phyloP scores from a whole-genome alignment of 2,113 vertebrate genomes.

The Cebidichthys violaceus region DNA sequence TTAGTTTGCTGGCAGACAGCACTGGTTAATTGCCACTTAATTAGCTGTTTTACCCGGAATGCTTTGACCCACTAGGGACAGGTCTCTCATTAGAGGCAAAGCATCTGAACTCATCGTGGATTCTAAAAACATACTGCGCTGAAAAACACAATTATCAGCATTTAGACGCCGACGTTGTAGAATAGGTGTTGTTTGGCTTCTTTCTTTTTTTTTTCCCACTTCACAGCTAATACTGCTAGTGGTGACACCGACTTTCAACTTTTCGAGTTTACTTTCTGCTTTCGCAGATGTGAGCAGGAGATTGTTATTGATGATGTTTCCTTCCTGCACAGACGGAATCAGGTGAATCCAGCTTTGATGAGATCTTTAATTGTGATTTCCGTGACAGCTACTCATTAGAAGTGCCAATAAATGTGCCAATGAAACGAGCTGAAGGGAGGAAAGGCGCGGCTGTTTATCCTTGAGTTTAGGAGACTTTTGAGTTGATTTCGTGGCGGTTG shows the following conservation, averaged over 20 bases:
- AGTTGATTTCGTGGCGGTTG: slow-evolving; percentile 52
- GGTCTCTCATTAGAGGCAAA: slow-evolving; percentile 82
- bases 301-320: slow-evolving; percentile 19
- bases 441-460: neutral
- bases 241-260: slow-evolving; percentile 54
- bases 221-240: slow-evolving; percentile 41
- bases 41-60: slow-evolving; percentile 82
- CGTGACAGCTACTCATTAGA: slow-evolving; percentile 3
- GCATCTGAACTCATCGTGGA: slow-evolving; percentile 66
- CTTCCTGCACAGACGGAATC: neutral
- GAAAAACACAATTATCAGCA: slow-evolving; percentile 76
- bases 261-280: slow-evolving; percentile 61
- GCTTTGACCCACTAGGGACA: slow-evolving; percentile 81
- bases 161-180: slow-evolving; percentile 57
- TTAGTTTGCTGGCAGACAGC: slow-evolving; percentile 78
- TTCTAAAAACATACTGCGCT: slow-evolving; percentile 58
- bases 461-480: slow-evolving; percentile 21
- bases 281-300: slow-evolving; percentile 11
- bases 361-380: slow-evolving; percentile 6
- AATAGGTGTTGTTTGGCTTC: slow-evolving; percentile 69
- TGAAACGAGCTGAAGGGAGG: neutral
- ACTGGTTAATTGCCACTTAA: slow-evolving; percentile 85
- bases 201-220: slow-evolving; percentile 22
- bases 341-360: neutral
- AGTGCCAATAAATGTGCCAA: slow-evolving; percentile 14